Conservation (phyloP, 2,797 vertebrate species). For the Poecilia picta region DNA sequence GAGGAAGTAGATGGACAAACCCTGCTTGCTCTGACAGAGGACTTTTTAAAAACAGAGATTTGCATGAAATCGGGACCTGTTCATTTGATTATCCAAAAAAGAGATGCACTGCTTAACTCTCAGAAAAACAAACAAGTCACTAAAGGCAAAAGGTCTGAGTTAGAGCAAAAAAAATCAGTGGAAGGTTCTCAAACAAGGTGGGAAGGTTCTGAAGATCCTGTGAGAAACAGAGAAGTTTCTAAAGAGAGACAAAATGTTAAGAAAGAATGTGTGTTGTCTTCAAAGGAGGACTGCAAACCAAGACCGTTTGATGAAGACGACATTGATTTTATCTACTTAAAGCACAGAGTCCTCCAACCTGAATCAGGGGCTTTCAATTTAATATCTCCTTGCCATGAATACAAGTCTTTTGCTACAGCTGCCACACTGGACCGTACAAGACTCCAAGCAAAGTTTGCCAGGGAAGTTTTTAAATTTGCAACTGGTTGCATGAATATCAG, state of each 20-base stretch:
- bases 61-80: constrained; percentile 83
- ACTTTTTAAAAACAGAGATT: constrained; percentile 74
- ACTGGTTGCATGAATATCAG: constrained; percentile 86
- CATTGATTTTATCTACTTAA: constrained; percentile 78
- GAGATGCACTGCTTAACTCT: constrained; percentile 71
- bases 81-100: constrained; percentile 77
- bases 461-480: constrained; percentile 84
- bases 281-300: constrained; percentile 73
- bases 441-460: constrained; percentile 84
- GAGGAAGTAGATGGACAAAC: constrained; percentile 81
- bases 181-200: accelerated
- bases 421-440: constrained; percentile 70
- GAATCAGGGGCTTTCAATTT: constrained; percentile 83
- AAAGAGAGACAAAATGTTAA: constrained; percentile 17
- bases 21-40: constrained; percentile 72
- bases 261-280: constrained; percentile 5
- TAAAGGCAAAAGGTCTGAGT: constrained; percentile 7
- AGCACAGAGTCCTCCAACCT: constrained; percentile 80
- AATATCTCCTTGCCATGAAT: constrained; percentile 85
- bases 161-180: constrained; percentile 7
- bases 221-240: neutral
- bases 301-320: constrained; percentile 79
- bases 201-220: neutral
- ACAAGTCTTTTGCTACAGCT: constrained; percentile 81
- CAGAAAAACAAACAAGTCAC: constrained; percentile 19